These are phyloP conservation scores for Drosophila mayaguana DNA, from an alignment of 2,888 invertebrate species.

Conservation along the genomic window DNA sequence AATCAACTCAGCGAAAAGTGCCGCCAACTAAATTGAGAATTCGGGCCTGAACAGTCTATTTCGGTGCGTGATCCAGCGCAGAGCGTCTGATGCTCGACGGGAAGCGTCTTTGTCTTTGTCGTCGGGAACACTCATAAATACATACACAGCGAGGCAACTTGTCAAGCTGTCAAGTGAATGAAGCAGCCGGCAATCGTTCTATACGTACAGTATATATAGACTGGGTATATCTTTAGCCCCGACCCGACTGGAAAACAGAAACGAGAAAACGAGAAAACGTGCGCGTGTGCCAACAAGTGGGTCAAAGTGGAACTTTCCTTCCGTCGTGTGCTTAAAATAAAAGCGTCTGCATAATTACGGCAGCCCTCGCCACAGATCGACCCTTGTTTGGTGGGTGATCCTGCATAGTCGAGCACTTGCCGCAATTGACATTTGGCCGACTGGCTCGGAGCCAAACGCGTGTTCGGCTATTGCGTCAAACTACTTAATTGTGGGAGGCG, in stretches of 20 bases:
- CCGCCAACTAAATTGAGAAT: slow-evolving; percentile 28
- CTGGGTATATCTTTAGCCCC: slow-evolving; percentile 28
- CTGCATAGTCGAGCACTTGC: slow-evolving; percentile 46
- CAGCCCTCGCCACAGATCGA: not conserved
- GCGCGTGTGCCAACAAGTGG: slow-evolving; percentile 54
- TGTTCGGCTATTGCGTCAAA: slow-evolving; percentile 70
- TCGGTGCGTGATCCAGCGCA: slow-evolving; percentile 84
- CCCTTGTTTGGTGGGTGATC: slow-evolving; percentile 17
- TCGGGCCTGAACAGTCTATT: slow-evolving; percentile 78
- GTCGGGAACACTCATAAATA: slow-evolving; percentile 35
- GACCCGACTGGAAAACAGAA: slow-evolving; percentile 45
- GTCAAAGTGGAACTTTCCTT: slow-evolving; percentile 58
- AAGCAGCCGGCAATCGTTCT: slow-evolving; percentile 41
- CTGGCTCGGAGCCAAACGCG: slow-evolving; percentile 79
- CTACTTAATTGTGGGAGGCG: slow-evolving; percentile 22
- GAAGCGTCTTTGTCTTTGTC: slow-evolving; percentile 18
- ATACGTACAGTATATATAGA: slow-evolving; percentile 16
- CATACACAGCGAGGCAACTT: slow-evolving; percentile 38
- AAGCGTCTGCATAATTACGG: slow-evolving; percentile 29
- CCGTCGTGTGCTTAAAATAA: slow-evolving; percentile 41
- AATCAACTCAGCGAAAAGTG: slow-evolving; percentile 36
- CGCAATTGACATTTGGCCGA: slow-evolving; percentile 47
- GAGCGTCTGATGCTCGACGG: slow-evolving; percentile 55
- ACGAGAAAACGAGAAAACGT: slow-evolving; percentile 18
- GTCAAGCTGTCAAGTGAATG: slow-evolving; percentile 67